These are phyloP conservation scores for Eupristina koningsbergeri DNA, from an alignment of 1,140 invertebrate species.

Conservation along the genomic window DNA sequence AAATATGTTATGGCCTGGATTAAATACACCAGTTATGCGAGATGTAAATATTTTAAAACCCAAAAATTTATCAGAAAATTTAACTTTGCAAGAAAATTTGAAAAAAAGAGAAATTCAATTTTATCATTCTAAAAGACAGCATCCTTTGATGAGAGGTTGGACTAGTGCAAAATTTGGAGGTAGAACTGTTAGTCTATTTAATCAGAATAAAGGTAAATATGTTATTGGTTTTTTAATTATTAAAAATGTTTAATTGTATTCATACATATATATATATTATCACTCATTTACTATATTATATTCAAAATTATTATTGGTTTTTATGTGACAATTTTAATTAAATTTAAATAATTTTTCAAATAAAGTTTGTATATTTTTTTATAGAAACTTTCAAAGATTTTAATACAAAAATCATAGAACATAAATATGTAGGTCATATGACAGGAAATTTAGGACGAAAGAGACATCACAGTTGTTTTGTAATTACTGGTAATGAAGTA, in stretches of 20 bases:
- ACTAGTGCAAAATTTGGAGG: conserved; percentile 87
- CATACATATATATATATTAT: too few species aligned
- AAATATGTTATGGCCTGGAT: conserved; percentile 92
- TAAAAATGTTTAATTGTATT: not conserved
- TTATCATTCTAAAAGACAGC: conserved; percentile 73
- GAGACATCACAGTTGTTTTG: conserved; percentile 78
- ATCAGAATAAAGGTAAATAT: conserved; percentile 76
- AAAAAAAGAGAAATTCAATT: not conserved
- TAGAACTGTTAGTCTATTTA: conserved; percentile 87
- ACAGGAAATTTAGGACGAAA: conserved; percentile 87
- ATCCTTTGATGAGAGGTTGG: conserved; percentile 92
- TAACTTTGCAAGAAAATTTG: conserved; percentile 77
- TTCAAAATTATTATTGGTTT: not conserved
- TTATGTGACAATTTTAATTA: too few species aligned
- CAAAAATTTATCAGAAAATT: conserved; percentile 80
- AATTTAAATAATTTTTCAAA: not conserved
- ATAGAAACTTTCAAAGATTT: conserved; percentile 90
- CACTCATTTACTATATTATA: not conserved
- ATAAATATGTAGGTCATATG: conserved; percentile 88
- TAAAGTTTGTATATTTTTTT: conserved; percentile 27
- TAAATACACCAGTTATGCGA: conserved; percentile 86
- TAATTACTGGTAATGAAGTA: conserved; percentile 91
- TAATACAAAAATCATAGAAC: conserved; percentile 88
- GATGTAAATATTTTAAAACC: conserved; percentile 84
- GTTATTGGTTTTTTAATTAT: not conserved